A percentile compares a stretch with the other conserved stretches of the same genome.
Conservation (phyloP, 2,113 vertebrate genomes). For the Dicentrarchus labrax region DNA sequence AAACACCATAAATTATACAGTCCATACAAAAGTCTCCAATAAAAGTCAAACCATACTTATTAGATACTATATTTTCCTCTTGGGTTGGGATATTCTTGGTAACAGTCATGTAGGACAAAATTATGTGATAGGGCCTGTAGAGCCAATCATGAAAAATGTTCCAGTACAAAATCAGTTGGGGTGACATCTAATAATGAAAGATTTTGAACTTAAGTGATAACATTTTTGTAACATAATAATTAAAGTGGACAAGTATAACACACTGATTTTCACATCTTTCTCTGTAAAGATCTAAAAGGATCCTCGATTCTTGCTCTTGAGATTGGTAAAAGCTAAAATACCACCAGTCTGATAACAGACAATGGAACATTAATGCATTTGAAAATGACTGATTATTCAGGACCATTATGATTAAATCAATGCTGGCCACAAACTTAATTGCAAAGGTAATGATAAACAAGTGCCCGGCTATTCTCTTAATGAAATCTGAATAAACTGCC, state of each 20-base stretch:
- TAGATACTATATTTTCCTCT: background rate
- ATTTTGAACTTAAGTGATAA: background rate
- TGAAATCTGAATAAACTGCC: slow-evolving; percentile 32
- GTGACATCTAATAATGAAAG: background rate
- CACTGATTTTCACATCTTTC: background rate
- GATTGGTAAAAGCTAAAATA: background rate
- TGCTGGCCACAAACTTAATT: slow-evolving; percentile 11
- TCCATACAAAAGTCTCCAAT: background rate
- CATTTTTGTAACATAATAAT: background rate
- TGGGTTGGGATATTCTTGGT: background rate
- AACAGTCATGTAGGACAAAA: background rate
- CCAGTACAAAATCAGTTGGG: background rate
- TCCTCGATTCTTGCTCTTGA: background rate
- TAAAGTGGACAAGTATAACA: background rate
- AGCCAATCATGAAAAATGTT: background rate
- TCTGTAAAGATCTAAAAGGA: background rate
- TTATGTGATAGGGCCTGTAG: background rate
- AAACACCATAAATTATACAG: slow-evolving; percentile 7
- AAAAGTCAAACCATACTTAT: slow-evolving; percentile 18
- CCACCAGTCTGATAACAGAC: background rate
- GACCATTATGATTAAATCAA: slow-evolving; percentile 17
- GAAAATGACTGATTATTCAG: background rate
- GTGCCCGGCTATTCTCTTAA: slow-evolving; percentile 9
- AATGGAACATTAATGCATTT: background rate
- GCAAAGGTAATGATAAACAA: slow-evolving; percentile 20